Evolutionary conservation across 1,140 invertebrate species (phyloP).

Genomic region (Diploscapter pachys): DNA sequence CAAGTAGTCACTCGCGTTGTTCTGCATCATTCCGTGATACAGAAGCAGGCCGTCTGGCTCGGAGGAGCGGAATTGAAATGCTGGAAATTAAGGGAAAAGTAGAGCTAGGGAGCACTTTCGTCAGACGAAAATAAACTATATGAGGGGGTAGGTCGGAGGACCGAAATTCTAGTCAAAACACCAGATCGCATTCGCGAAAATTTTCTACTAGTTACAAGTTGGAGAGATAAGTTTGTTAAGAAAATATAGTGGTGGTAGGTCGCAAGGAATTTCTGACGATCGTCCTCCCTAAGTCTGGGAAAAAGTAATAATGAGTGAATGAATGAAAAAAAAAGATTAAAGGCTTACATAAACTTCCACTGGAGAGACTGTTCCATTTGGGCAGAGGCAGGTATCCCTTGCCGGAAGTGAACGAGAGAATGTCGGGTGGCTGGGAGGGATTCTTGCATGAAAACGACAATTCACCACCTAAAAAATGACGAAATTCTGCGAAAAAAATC

Average conservation of each 20-base stretch:
- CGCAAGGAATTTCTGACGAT: no score
- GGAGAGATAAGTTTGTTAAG: no score
- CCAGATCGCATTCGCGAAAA: no score
- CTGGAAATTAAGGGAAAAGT: slow-evolving; percentile 29
- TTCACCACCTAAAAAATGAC: slow-evolving; percentile 75
- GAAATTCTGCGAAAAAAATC: background rate
- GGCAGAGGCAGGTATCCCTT: slow-evolving; percentile 45
- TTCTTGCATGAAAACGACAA: slow-evolving; percentile 69
- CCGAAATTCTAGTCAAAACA: no score
- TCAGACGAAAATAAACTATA: background rate
- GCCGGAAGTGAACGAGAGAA: slow-evolving; percentile 45
- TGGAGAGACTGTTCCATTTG: slow-evolving; percentile 52
- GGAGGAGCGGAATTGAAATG: slow-evolving; percentile 74
- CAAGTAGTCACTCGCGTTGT: slow-evolving; percentile 74
- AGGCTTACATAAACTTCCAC: slow-evolving; percentile 49
- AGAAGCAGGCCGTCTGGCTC: slow-evolving; percentile 88
- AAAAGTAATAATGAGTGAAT: no score
- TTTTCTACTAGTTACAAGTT: no score
- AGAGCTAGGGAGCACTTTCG: background rate
- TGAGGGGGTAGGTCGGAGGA: no score
- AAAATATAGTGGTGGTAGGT: no score
- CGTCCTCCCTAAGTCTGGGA: no score
- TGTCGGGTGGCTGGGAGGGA: slow-evolving; percentile 44
- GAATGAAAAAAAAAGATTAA: no score
- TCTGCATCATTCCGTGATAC: slow-evolving; percentile 76